Conservation (phyloP, 2,797 vertebrate genomes). For the Eospalax fontanierii region DNA sequence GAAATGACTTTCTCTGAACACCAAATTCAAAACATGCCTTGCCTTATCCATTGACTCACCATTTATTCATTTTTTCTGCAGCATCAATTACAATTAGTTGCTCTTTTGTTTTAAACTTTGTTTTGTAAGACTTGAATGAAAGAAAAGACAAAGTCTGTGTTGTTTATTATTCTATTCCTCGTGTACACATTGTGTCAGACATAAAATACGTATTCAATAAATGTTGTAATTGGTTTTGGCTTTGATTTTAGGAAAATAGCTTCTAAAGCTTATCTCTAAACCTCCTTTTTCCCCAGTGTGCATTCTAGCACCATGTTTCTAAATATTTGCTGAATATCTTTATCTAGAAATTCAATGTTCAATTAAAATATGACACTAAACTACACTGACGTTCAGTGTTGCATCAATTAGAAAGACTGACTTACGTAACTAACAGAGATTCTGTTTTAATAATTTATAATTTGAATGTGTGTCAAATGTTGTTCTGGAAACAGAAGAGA, state of each 20-base stretch:
- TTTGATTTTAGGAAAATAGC: not conserved
- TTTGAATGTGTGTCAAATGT: not conserved
- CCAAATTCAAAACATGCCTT: not conserved
- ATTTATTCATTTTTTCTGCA: not conserved
- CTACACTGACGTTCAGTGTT: not conserved
- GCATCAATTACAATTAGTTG: not conserved
- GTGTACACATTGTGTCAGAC: not conserved
- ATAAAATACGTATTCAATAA: not conserved
- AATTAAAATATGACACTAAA: slow-evolving; percentile 9
- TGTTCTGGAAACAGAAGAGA: not conserved
- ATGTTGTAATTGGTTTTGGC: not conserved
- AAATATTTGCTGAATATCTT: not conserved
- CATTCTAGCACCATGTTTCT: not conserved
- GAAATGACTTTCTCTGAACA: not conserved
- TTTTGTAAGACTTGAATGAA: not conserved
- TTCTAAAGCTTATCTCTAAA: not conserved
- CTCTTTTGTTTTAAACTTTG: not conserved
- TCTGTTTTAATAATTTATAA: not conserved
- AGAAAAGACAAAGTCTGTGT: not conserved
- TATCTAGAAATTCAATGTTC: not conserved
- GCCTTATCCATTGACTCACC: not conserved
- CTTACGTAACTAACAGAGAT: not conserved
- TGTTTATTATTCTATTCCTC: not conserved
- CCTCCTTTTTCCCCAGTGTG: not conserved
- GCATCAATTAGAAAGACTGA: not conserved